Evolutionary conservation across 2,113 vertebrate genomes (phyloP), one percentile per base, ranked within the genome.

Genomic region (Hippoglossus stenolepis): DNA sequence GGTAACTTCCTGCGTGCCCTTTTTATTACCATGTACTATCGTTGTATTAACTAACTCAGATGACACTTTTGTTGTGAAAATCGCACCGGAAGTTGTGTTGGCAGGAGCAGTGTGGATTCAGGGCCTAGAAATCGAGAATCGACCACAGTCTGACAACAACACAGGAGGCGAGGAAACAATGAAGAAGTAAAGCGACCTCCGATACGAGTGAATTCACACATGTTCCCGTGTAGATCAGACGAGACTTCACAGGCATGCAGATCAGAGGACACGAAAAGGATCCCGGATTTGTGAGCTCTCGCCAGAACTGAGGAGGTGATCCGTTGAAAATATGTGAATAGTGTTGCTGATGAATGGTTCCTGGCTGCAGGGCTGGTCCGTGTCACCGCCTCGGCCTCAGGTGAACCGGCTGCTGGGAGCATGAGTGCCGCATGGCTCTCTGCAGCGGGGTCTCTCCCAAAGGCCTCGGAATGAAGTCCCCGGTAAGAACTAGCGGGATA

Each of bases 391-490:
- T 47, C 38, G 26, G 23, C 47, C 21, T 75, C 45, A 6, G 0
- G 26, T 59, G 53, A 63, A 62, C 15, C 13, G 47, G 31, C 60
- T 54, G 61, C 60, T 54, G 61, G 17, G 3, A 45, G 31, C 45
- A 85, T 88, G 87, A 85, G 66, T 23, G 26, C 4, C 0, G 3
- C 18, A 21, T 3, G 57, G 17, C 23, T 57, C 60, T 20, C 18
- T 38, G 67, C 23, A 59, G 24, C 43, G 31, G 60, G 53, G 35
- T 56, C 60, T 73, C 47, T 43, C 62, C 23, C 58, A 21, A 18
- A 63, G 26, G 26, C 24, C n/a, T 73, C 70, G 87, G 88, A 35
- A 93, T 92, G 91, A 89, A 74, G 54, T 60, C 47, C 76, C 56
- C 65, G 88, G 93, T 92, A 75, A 83, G 80, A 69, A 43, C 24